These are phyloP conservation scores for Brienomyrus longianalis DNA, from an alignment of 2,113 vertebrate species.

Conservation along the genomic window DNA sequence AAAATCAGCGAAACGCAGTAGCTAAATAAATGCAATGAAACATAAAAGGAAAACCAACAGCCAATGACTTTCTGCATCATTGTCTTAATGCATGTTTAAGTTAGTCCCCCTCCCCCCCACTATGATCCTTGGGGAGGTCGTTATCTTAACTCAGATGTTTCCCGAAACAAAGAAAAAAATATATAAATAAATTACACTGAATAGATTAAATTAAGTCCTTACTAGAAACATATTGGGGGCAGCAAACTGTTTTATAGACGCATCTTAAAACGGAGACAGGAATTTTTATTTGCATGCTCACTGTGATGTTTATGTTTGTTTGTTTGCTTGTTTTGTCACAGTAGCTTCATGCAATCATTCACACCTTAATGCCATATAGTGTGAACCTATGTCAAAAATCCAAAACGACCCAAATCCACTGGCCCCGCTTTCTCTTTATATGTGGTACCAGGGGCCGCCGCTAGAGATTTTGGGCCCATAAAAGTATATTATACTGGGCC, in stretches of 20 bases:
- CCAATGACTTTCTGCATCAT: not conserved
- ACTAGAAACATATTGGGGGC: not conserved
- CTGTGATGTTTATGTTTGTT: not conserved
- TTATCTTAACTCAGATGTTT: not conserved
- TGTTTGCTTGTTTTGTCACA: not conserved
- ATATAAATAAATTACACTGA: not conserved
- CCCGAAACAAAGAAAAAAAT: not conserved
- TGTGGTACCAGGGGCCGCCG: not conserved
- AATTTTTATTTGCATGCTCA: not conserved
- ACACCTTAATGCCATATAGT: not conserved
- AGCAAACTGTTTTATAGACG: not conserved
- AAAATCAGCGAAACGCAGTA: not conserved
- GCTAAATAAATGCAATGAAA: slow-evolving; percentile 7
- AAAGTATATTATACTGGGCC: not conserved
- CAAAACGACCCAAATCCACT: not conserved
- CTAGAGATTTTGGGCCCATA: not conserved
- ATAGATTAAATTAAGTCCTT: not conserved
- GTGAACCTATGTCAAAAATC: not conserved
- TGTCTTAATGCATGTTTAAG: not conserved
- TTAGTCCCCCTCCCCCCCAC: not conserved
- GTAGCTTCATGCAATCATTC: not conserved
- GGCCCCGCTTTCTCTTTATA: not conserved
- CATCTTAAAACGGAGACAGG: not conserved
- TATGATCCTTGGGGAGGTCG: not conserved
- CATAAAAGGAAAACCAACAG: not conserved